These are phyloP conservation scores for Anabas testudineus DNA, from an alignment of 2,797 vertebrate species.

Conservation along the genomic window DNA sequence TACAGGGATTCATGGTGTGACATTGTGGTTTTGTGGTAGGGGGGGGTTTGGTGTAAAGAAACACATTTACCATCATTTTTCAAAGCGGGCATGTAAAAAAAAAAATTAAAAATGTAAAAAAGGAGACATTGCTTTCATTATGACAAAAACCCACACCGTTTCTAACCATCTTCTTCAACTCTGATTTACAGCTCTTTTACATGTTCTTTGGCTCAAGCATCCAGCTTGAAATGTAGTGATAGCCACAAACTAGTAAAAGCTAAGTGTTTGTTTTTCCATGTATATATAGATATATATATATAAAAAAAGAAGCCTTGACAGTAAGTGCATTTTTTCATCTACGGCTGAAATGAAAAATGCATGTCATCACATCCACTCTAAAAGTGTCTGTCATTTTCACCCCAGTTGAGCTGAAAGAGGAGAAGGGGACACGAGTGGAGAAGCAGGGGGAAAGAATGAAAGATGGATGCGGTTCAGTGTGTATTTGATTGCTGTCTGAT, in stretches of 20 bases:
- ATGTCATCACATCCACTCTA: conserved; percentile 41
- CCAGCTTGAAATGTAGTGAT: conserved; percentile 11
- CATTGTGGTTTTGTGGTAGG: conserved; percentile 31
- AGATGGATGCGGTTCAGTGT: conserved; percentile 46
- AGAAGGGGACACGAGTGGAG: conserved; percentile 11
- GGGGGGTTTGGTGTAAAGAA: conserved; percentile 11
- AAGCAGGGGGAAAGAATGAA: conserved; percentile 12
- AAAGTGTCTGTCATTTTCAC: conserved; percentile 49
- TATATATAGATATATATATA: no score
- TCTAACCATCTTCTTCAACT: neutral
- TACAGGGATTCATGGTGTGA: conserved; percentile 9
- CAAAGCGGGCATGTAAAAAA: neutral
- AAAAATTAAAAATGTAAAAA: no score
- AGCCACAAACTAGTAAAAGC: conserved; percentile 18
- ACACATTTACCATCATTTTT: neutral
- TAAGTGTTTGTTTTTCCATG: conserved; percentile 8
- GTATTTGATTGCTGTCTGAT: conserved; percentile 74
- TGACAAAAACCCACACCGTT: neutral
- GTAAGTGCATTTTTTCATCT: conserved; percentile 4
- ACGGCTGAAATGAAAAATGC: conserved; percentile 38
- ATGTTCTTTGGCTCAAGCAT: neutral
- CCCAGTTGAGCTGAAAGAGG: conserved; percentile 32
- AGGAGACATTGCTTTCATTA: neutral
- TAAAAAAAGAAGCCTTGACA: conserved; percentile 9
- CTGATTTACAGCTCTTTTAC: neutral